Conservation (phyloP, 2,888 invertebrate species). For the Phortica magna region DNA sequence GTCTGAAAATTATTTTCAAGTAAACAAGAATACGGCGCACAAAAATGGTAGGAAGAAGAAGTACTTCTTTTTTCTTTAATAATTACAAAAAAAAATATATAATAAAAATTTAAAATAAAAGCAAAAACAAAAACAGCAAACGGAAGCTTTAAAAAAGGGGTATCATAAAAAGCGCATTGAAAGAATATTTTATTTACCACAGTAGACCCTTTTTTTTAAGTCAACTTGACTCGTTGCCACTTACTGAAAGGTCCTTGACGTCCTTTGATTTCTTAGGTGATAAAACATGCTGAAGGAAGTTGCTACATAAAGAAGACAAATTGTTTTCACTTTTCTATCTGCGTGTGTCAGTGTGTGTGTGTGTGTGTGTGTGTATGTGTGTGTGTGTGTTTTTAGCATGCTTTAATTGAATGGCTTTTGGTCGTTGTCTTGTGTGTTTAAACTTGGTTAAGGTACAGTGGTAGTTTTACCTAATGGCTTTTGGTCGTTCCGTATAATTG, state of each 20-base stretch:
- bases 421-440: not conserved
- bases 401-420: not conserved
- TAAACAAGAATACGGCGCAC: not conserved
- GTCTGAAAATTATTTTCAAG: not conserved
- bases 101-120: not conserved
- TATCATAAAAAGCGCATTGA: not conserved
- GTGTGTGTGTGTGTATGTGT: not conserved
- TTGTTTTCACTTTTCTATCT: conserved; percentile 14
- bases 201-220: not conserved
- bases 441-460: not conserved
- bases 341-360: not conserved
- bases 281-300: conserved; percentile 8
- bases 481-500: not conserved
- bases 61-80: no score
- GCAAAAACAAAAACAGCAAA: not conserved
- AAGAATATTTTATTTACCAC: not conserved
- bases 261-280: not conserved
- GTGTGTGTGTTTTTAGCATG: not conserved
- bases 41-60: no score
- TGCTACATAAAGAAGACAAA: conserved; percentile 5
- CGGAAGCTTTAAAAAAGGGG: no score
- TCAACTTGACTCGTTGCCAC: not conserved
- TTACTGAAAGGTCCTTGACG: not conserved
- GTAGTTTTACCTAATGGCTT: not conserved
- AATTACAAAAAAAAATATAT: no score